Evolutionary conservation across 2,113 vertebrate species (phyloP).

Genomic region (Tachycineta bicolor): DNA sequence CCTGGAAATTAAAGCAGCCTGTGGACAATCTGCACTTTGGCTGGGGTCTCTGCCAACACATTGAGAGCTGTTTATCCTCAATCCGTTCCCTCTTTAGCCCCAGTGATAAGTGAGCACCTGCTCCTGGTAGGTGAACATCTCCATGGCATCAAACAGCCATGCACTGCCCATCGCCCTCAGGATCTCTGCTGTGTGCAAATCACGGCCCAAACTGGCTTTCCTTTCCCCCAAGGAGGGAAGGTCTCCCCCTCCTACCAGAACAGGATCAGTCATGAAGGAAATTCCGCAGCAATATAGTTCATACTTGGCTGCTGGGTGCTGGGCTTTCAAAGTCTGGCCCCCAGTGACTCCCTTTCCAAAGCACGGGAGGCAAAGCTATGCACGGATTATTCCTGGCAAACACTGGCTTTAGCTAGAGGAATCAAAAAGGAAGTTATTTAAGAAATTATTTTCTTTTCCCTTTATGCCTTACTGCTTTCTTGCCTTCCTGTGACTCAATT

Average conservation of each 20-base stretch:
- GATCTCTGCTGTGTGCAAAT: neutral
- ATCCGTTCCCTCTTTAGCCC: neutral
- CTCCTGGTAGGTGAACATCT: neutral
- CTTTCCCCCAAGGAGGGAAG: neutral
- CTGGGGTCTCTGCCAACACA: neutral
- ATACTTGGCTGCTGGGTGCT: neutral
- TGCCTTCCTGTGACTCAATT: slow-evolving; percentile 18
- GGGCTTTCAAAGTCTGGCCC: neutral
- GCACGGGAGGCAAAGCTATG: neutral
- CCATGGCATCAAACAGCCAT: rapidly evolving
- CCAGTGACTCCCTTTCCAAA: neutral
- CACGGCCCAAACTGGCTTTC: neutral
- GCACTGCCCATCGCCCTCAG: neutral
- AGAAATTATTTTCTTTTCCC: slow-evolving; percentile 1
- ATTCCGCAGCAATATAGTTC: neutral
- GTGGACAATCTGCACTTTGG: neutral
- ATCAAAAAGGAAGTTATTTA: slow-evolving; percentile 21
- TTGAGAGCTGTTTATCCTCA: neutral
- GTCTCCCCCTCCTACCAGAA: neutral
- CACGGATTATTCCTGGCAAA: neutral
- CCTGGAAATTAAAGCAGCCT: neutral
- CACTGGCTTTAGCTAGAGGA: neutral
- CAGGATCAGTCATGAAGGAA: neutral
- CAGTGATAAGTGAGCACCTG: neutral
- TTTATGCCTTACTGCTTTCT: neutral